Base-by-base conservation (phyloP, 2,113 vertebrate genomes). In the Oriolus oriolus region DNA sequence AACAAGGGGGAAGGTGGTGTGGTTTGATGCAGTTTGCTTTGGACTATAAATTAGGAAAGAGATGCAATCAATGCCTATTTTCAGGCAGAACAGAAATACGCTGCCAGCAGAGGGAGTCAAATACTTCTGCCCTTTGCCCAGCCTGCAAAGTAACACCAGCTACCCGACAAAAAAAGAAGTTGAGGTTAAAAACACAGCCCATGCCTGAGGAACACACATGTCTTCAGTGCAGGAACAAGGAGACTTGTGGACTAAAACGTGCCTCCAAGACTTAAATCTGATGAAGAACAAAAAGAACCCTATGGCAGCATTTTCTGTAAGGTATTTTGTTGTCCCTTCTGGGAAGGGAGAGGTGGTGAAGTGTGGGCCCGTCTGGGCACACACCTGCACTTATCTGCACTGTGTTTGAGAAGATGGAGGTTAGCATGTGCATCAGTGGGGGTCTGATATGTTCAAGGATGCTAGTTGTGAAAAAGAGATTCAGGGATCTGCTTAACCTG, bases 341-440 rank as follows among this genome's bases (percentile, higher is more conserved):
- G 57, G 80, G 41, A 35, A 47, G 24, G 39, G 31, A 85, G 61
- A 70, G 31, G 13, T 37, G 42, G 13, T 6, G 15, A 45, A 64
- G 28, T 1, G 3, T 9, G 22, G 57, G 31, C 37, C 9, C 1
- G 1, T 4, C 54, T 18, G n/a, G 77, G 33, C 11, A 17, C 0
- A 30, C 12, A 45, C 30, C 37, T 6, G 42, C 2, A 0, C 13
- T 73, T 33, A 7, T 60, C 59, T 53, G 24, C 0, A 1, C 64
- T 52, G 39, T 24, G 17, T 45, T 71, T 39, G 76, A 37, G 56
- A 7, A 9, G 64, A 44, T 45, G 28, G 26, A 37, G 27, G 57
- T 30, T 24, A 86, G 53, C 16, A 4, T 7, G 7, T 2, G 20
- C 24, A 18, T 59, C 76, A 24, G 39, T 2, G 4, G 28, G 63